phyloP scores from a whole-genome alignment of 2,113 vertebrate genomes.

The Clupea harengus region DNA sequence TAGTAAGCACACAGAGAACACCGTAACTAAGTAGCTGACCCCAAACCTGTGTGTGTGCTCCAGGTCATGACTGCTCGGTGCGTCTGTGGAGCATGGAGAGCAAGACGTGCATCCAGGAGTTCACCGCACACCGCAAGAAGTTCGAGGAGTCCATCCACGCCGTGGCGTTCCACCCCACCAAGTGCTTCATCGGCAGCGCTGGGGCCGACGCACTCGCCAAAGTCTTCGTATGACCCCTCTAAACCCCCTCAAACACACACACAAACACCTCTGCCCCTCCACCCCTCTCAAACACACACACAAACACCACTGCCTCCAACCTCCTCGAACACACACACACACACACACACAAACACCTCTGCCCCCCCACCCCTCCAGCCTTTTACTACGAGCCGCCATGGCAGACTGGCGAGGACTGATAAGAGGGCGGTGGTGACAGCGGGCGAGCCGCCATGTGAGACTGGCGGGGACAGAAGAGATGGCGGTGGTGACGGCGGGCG shows the following conservation, averaged over 20 bases:
- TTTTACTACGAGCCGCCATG: too few relatives aligned
- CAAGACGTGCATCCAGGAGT: slow-evolving; percentile 99
- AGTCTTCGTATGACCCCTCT: not conserved
- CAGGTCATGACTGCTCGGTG: slow-evolving; percentile 91
- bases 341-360: too few relatives aligned
- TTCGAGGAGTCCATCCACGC: slow-evolving; percentile 97
- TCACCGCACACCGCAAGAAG: slow-evolving; percentile 98
- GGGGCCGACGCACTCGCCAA: not conserved
- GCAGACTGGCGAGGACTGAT: not conserved
- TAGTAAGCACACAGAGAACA: too few relatives aligned
- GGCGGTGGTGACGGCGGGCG: too few relatives aligned
- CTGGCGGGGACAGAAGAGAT: too few relatives aligned
- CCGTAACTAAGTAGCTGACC: not conserved
- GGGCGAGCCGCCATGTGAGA: too few relatives aligned
- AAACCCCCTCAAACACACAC: not conserved
- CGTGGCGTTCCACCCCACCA: slow-evolving; percentile 96
- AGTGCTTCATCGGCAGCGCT: slow-evolving; percentile 90
- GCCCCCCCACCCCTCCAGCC: too few relatives aligned
- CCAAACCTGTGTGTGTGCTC: not conserved
- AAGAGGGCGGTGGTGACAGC: too few relatives aligned
- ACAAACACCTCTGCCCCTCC: not conserved
- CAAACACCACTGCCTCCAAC: not conserved
- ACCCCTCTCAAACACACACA: not conserved
- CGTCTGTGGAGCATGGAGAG: slow-evolving; percentile 98
- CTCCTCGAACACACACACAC: not conserved